Evolutionary conservation across 2,113 vertebrate species (phyloP).

Genomic region (Zosterops japonicus): DNA sequence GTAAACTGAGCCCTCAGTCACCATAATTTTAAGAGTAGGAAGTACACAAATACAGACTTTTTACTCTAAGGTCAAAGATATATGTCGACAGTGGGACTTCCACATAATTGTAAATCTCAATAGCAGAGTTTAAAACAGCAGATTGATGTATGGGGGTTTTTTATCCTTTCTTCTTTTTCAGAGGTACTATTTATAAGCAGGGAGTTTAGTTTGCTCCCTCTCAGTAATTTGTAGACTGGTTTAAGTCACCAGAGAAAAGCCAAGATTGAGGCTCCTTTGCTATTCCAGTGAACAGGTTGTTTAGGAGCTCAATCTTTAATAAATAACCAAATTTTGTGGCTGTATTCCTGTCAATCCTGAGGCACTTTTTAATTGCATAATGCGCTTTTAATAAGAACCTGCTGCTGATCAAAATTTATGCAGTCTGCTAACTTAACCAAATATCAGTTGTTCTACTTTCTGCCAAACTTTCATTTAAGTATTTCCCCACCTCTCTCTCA

Average conservation of each 20-base stretch:
- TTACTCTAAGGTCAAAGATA: background rate
- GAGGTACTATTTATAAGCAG: background rate
- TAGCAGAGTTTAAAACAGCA: background rate
- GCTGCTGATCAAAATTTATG: background rate
- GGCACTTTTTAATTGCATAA: background rate
- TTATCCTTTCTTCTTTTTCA: background rate
- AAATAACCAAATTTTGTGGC: background rate
- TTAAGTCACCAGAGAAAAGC: background rate
- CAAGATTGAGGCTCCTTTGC: background rate
- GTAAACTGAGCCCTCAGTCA: background rate
- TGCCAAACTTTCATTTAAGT: background rate
- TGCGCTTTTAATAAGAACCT: background rate
- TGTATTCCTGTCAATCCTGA: background rate
- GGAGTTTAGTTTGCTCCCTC: background rate
- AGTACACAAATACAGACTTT: background rate
- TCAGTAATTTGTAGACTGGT: background rate
- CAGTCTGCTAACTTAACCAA: background rate
- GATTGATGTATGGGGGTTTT: background rate
- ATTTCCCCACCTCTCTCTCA: background rate
- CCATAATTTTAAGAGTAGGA: background rate
- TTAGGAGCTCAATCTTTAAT: background rate
- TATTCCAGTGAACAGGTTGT: background rate
- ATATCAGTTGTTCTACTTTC: background rate
- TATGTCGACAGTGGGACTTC: background rate
- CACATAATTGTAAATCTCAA: background rate